phyloP scores from a whole-genome alignment of 2,888 invertebrate genomes.

The Coelogynopora nodosa region DNA sequence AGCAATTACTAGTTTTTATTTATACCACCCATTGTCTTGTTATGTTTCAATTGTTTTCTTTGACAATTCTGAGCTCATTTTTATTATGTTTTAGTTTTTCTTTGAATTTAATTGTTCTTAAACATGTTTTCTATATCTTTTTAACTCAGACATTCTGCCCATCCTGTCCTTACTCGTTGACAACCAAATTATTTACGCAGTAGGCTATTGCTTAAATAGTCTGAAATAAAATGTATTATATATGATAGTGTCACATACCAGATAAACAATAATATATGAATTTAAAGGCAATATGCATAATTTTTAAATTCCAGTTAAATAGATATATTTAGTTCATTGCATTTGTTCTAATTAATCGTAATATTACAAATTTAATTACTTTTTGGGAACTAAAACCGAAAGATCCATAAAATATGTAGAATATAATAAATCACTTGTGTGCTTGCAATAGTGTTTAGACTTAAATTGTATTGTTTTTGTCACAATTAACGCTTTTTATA shows the following conservation, averaged over 20 bases:
- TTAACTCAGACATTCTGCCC: neutral
- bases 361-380: constrained; percentile 21
- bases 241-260: neutral
- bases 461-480: neutral
- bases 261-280: neutral
- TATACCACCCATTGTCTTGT: neutral
- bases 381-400: neutral
- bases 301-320: neutral
- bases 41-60: constrained; percentile 1
- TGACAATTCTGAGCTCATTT: neutral
- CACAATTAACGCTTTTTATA: constrained; percentile 19
- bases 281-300: neutral
- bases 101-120: constrained; percentile 28
- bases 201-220: neutral
- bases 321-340: neutral
- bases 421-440: neutral
- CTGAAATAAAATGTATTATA: neutral
- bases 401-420: neutral
- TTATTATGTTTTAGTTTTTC: constrained; percentile 15
- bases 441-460: neutral
- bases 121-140: constrained; percentile 2
- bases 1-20: too few species aligned
- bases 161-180: neutral
- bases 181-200: neutral
- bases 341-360: constrained; percentile 7